Evolutionary conservation across 2,797 vertebrate genomes (phyloP).

Genomic region (Remorina albescens): DNA sequence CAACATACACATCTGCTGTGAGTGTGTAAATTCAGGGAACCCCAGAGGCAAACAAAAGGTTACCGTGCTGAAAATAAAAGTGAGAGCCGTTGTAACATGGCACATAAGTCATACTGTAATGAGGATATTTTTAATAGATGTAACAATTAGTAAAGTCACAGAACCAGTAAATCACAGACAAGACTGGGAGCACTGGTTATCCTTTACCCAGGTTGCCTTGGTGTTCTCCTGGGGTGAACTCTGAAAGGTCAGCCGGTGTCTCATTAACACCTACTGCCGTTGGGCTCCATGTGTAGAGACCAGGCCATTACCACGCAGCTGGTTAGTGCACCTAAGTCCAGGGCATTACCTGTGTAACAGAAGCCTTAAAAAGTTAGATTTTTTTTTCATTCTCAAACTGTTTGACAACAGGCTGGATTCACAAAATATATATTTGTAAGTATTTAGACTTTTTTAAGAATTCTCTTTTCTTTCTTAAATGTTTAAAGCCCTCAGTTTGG

Average conservation of each 20-base stretch:
- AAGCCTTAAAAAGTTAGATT: neutral
- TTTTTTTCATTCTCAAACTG: conserved; percentile 20
- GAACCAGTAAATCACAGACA: conserved; percentile 77
- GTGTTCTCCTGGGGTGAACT: conserved; percentile 82
- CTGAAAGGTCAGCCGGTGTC: conserved; percentile 79
- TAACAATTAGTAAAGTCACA: conserved; percentile 81
- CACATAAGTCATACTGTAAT: conserved; percentile 75
- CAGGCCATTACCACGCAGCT: conserved; percentile 34
- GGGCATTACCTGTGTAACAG: conserved; percentile 4
- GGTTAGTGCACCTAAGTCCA: conserved; percentile 13
- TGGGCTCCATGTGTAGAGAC: conserved; percentile 51
- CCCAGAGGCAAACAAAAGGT: conserved; percentile 69
- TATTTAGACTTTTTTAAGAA: neutral
- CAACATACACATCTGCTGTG: conserved; percentile 25
- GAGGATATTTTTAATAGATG: conserved; percentile 78
- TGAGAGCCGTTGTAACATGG: conserved; percentile 34
- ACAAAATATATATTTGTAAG: neutral
- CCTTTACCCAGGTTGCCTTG: conserved; percentile 78
- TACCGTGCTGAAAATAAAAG: conserved; percentile 67
- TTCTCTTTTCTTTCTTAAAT: too few relatives aligned
- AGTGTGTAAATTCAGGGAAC: conserved; percentile 43
- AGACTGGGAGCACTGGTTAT: conserved; percentile 69
- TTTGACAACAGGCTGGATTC: neutral
- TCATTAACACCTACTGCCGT: conserved; percentile 74
- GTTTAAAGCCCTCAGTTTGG: too few relatives aligned